Conservation (phyloP, 2,888 invertebrate genomes). For the Drosophila lutescens region DNA sequence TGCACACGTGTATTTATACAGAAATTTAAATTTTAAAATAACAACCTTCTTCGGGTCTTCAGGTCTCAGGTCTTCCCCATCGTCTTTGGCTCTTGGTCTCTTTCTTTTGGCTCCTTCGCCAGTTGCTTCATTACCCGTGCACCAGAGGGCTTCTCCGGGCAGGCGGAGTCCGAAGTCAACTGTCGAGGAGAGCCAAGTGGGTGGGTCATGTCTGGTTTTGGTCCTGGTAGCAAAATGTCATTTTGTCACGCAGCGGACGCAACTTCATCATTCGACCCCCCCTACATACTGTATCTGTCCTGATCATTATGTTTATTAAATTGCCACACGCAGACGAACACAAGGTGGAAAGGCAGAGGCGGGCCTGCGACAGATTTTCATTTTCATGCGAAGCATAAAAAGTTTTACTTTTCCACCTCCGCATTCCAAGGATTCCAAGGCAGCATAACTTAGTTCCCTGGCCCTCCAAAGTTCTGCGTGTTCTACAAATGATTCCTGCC, state of each 20-base stretch:
- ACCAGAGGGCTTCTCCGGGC: conserved; percentile 8
- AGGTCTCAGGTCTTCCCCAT: conserved; percentile 20
- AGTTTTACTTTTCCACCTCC: conserved; percentile 42
- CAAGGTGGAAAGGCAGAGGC: not conserved
- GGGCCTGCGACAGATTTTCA: conserved; percentile 53
- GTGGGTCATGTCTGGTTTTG: conserved; percentile 37
- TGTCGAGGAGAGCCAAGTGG: conserved; percentile 25
- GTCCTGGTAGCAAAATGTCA: conserved; percentile 68
- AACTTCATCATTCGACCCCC: conserved; percentile 53
- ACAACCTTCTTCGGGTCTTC: conserved; percentile 52
- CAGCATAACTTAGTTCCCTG: conserved; percentile 14
- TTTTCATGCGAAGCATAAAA: conserved; percentile 48
- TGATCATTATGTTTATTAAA: conserved; percentile 72
- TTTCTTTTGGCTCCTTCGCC: conserved; percentile 40
- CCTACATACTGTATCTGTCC: conserved; percentile 9
- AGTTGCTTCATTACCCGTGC: conserved; percentile 66
- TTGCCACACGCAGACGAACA: conserved; percentile 49
- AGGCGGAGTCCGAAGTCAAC: conserved; percentile 32
- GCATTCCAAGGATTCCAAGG: conserved; percentile 16
- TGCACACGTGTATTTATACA: conserved; percentile 67
- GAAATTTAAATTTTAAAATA: conserved; percentile 80
- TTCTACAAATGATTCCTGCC: conserved; percentile 27
- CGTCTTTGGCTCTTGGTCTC: conserved; percentile 24
- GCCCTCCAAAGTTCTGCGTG: conserved; percentile 11
- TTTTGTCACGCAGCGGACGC: conserved; percentile 74